Conservation (phyloP, 2,888 invertebrate species). For the Pachydiplax longipennis region DNA sequence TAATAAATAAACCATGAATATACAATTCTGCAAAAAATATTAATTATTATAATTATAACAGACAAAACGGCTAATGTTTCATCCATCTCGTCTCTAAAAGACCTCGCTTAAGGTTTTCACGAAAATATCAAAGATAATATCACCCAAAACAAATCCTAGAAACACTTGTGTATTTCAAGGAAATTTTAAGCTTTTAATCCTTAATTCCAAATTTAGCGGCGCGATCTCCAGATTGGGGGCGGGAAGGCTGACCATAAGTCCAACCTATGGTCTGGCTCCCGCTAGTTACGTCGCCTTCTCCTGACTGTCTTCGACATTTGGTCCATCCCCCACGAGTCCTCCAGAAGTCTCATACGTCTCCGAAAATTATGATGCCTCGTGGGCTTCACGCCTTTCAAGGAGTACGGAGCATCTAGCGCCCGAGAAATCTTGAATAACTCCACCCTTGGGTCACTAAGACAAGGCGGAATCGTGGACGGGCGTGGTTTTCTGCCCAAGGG, state of each 20-base stretch:
- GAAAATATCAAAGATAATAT: no score
- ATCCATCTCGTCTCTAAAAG: no score
- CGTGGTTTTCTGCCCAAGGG: slow-evolving; percentile 45
- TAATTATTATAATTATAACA: no score
- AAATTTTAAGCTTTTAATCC: no score
- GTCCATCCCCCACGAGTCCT: not conserved
- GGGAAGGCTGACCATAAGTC: not conserved
- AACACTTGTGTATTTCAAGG: no score
- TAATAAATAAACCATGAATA: no score
- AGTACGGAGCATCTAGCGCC: not conserved
- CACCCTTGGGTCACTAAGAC: slow-evolving; percentile 19
- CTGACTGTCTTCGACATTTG: no score
- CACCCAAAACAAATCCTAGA: no score
- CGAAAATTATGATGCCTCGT: not conserved
- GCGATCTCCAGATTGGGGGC: not conserved
- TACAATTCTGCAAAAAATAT: no score
- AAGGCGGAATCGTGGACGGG: slow-evolving; percentile 37
- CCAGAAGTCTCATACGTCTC: not conserved
- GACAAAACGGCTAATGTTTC: no score
- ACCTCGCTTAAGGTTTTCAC: no score
- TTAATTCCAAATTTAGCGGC: no score
- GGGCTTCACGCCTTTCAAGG: not conserved
- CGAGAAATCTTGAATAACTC: slow-evolving; percentile 2
- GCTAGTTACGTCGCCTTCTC: not conserved
- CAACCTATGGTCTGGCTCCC: not conserved